Evolutionary conservation across 2,888 invertebrate species (phyloP), one percentile per base, ranked within the genome.

Genomic region (Cheilosia grossa): DNA sequence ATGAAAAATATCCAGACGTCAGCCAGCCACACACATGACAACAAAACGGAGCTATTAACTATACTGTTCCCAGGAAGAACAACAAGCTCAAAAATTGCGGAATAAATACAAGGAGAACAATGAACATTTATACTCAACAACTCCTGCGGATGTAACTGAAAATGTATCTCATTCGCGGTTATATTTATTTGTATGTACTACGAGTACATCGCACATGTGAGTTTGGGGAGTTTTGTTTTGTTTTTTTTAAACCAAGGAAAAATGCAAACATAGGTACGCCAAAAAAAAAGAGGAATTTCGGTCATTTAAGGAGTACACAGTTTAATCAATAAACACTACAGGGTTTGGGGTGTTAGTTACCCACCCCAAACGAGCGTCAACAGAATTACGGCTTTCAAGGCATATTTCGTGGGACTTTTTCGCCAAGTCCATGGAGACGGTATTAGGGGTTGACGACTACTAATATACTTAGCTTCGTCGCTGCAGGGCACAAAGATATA

Each of bases 251-350:
- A 27, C n/a, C 33, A 15, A 17, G 7, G 13, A 9, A n/a, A 47
- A 42, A 27, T 9, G 6, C 67, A 59, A 27, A 24, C 4, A 4
- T 24, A 24, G 24, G 24, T 30, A 67, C 42, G n/a, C 30, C 40
- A 19, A 51, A 51, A 21, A 19, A 51, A 51, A 24, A 73, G 13
- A 33, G 27, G 69, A 37, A 74, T 40, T 59, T 64, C n/a, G 51
- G 54, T 17, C 61, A 61, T 59, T 40, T 19, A 1, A 30, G 19
- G 54, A 58, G 27, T 10, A 21, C 69, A 70, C 7, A 21, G 72
- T 72, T 79, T 66, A 72, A 66, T 79, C 79, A 79, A 79, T 79
- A 72, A 56, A 27, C 42, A 56, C 15, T 15, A 10, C 40, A 13
- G 40, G 40, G 24, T 51, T 51, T 24, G 51, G 19, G 49, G 19